Evolutionary conservation across 2,113 vertebrate genomes (phyloP), one percentile per base, ranked within the genome.

Genomic region (Hippopotamus amphibius): DNA sequence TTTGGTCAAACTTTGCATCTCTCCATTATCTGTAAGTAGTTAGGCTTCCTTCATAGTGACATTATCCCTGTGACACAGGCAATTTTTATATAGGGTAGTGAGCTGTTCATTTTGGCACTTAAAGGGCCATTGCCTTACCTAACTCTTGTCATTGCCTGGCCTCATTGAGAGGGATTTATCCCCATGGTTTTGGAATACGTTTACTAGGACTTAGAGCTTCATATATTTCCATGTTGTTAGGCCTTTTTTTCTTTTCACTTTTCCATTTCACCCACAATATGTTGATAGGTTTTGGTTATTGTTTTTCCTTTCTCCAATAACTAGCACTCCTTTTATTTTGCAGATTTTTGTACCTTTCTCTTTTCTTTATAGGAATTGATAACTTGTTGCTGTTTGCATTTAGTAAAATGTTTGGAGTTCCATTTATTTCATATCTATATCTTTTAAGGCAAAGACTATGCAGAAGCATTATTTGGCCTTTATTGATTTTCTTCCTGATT

Each of bases 1-100:
- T 98, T 30, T 99, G 99, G 99, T 98, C 99, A 96, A 98, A 97
- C 80, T 98, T 99, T 43, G 82, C 74, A 50, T 97, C 97, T 95
- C 95, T 99, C 26, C 97, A 97, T 93, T 97, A 98, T 66, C 95
- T 74, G 98, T 99, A 94, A 99, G 99, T 98, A 86, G 17, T 59
- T 46, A 26, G 68, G 28, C 22, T 37, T 71, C 48, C 68, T 77
- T 76, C 53, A 17, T 26, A 41, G 59, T 50, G 14, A 41, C 90
- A 7, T 19, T 17, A 33, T 33, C 16, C 6, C 30, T 43, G 8
- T 24, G 6, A 53, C 37, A 6, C 5, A 43, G 33, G 33, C 16
- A 0, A 9, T 50, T 88, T 90, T 88, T 59, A n/a, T n/a, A 30
- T 17, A 17, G 53, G n/a, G 24, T 9, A 30, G 14, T 7, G 28